A percentile compares a stretch with the other conserved stretches of the same genome.
phyloP scores from a whole-genome alignment of 1,140 invertebrate species.

The Muscidifurax raptorellus region DNA sequence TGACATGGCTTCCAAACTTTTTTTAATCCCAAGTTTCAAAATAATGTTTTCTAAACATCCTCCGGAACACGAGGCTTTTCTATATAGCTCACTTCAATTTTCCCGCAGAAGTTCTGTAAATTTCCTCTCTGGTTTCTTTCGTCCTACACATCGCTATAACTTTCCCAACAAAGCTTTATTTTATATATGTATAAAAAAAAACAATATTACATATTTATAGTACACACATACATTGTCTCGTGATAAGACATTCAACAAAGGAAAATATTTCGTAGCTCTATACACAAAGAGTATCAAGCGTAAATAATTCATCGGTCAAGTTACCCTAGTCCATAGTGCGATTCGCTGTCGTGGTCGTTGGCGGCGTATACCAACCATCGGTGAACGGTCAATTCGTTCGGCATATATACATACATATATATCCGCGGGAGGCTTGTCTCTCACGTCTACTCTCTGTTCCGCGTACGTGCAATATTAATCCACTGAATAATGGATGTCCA shows the following conservation, averaged over 20 bases:
- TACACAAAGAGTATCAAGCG: not conserved
- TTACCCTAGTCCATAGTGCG: not conserved
- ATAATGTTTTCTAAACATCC: too few relatives aligned
- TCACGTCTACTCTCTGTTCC: not conserved
- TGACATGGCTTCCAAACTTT: too few relatives aligned
- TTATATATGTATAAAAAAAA: too few relatives aligned
- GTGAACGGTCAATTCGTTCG: not conserved
- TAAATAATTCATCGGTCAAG: conserved; percentile 27
- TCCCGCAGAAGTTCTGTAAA: too few relatives aligned
- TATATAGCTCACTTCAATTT: too few relatives aligned
- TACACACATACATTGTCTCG: not conserved
- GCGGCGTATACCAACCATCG: not conserved
- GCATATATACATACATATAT: not conserved
- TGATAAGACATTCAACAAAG: not conserved
- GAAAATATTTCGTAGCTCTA: not conserved
- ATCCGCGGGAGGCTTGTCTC: not conserved
- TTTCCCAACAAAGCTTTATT: too few relatives aligned
- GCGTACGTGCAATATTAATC: conserved; percentile 26
- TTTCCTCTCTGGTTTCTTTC: too few relatives aligned
- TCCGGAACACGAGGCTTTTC: too few relatives aligned
- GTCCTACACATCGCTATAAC: too few relatives aligned
- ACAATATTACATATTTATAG: too few relatives aligned
- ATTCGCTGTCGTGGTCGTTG: too few relatives aligned
- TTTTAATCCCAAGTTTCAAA: too few relatives aligned
- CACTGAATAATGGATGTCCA: not conserved